Evolutionary conservation across 92 coral and sea anemone genomes (phyloP).

Genomic region (Porites lobata): DNA sequence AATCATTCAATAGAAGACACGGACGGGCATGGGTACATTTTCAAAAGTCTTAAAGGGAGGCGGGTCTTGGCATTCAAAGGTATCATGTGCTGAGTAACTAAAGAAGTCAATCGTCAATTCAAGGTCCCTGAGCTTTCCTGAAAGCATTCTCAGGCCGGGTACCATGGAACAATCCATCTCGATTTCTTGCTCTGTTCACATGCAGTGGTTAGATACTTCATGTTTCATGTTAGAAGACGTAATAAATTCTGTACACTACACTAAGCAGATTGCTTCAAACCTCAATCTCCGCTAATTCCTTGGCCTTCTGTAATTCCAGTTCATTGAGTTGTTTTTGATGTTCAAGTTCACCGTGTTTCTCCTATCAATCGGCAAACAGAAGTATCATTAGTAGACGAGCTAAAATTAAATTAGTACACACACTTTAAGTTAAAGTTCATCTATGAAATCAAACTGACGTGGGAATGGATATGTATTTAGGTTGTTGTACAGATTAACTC

Average conservation of each 20-base stretch:
- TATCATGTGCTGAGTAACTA: no score
- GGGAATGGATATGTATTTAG: neutral
- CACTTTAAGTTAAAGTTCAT: neutral
- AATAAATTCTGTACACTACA: neutral
- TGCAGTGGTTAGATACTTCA: no score
- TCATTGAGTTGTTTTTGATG: slow-evolving; percentile 77
- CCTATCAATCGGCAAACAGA: slow-evolving; percentile 41
- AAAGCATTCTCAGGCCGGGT: no score
- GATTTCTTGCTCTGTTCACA: no score
- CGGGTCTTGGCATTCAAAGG: no score
- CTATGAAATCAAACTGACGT: neutral
- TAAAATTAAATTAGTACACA: neutral
- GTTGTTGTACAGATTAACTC: neutral
- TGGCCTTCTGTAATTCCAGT: slow-evolving; percentile 81
- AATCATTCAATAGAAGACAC: no score
- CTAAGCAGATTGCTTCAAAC: slow-evolving; percentile 35
- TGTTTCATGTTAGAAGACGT: no score
- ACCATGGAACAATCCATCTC: no score
- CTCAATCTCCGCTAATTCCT: slow-evolving; percentile 89
- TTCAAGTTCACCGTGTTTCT: slow-evolving; percentile 77
- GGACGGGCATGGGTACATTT: no score
- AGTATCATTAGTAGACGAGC: neutral
- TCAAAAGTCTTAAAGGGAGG: no score
- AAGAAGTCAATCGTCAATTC: no score
- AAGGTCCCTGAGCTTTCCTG: no score